Evolutionary conservation across 2,888 invertebrate species (phyloP), one percentile per base, ranked within the genome.

Genomic region (Drosophila austrosaltans): DNA sequence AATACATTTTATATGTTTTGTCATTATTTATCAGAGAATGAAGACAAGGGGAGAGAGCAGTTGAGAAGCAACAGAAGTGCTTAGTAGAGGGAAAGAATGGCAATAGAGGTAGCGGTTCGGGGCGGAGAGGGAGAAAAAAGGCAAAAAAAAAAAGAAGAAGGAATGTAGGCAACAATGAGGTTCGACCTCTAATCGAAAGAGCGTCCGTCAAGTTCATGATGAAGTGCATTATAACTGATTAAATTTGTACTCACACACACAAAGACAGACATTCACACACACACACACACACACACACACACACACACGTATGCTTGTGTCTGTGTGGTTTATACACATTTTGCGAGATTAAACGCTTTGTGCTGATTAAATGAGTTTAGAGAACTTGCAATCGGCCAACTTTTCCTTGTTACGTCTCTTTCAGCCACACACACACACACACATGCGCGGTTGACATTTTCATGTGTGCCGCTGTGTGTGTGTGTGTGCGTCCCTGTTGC

Each of bases 311-410:
- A 36, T 69, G 63, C 16, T 16, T 60, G 32, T 48, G 40, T 74
- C 10, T 66, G 53, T 70, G 59, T 65, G 59, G 64, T 63, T 28
- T 60, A 72, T 69, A 79, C 76, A 79, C 76, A 75, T 83, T 81
- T 77, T 69, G 72, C 69, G 42, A 72, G 82, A 84, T 87, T 81
- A 83, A 84, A 81, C 72, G 89, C 75, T 87, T 88, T 81, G 84
- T 78, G 74, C 66, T 86, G 81, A 81, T 88, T 86, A 83, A 84
- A 84, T 88, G 75, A 83, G 70, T 86, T 86, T 77, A 72, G 73
- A 80, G 76, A 72, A 64, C 74, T 76, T 64, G 63, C 77, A 74
- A 63, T 36, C 60, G 72, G 40, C 62, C 73, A 76, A 71, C 76
- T 64, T 53, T 64, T 48, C 56, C 57, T 63, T 66, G 30, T 16